Evolutionary conservation across 1,140 invertebrate species (phyloP), one percentile per base, ranked within the genome.

Genomic region (Atopsyche davidsoni): DNA sequence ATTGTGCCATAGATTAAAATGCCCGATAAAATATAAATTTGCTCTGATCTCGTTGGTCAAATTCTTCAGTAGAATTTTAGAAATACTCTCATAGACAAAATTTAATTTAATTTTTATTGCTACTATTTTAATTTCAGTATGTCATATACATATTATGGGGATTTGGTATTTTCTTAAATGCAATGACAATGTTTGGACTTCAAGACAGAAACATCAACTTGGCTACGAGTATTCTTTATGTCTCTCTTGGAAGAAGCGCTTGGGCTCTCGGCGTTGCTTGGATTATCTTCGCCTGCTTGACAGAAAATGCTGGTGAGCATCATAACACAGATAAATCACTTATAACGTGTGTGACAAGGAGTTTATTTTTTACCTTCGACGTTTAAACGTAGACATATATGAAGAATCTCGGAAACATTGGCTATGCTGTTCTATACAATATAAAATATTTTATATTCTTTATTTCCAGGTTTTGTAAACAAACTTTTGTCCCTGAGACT

Each of bases 251-350:
- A 25, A 65, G 69, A 58, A 68, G 69, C 3, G 25, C 64, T n/a
- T 78, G 75, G 75, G 70, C 64, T 11, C 17, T 77, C 4, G 69
- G 73, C 3, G 55, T 75, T 9, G 64, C 65, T 21, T 78, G 75
- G 75, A 31, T 76, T 2, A 36, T 73, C n/a, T 61, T 77, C 10
- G 74, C 73, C 9, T 76, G 75, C 46, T 60, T 55, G 35, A 77
- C 75, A 21, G 67, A 67, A 53, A 62, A 66, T 52, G 60, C 55
- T 68, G 69, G 74, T 61, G 18, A 46, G 14, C 14, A 17, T 14
- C 28, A 31, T 46, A 46, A 42, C 7, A 19, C 18, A 41, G 19
- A 32, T 19, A 1, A 35, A 35, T 36, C n/a, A n/a, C n/a, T n/a
- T n/a, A n/a, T n/a, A n/a, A n/a, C n/a, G n/a, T n/a, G n/a, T n/a